Base-by-base conservation (phyloP, 2,888 invertebrate genomes). In the Heterodera filipjevi region DNA sequence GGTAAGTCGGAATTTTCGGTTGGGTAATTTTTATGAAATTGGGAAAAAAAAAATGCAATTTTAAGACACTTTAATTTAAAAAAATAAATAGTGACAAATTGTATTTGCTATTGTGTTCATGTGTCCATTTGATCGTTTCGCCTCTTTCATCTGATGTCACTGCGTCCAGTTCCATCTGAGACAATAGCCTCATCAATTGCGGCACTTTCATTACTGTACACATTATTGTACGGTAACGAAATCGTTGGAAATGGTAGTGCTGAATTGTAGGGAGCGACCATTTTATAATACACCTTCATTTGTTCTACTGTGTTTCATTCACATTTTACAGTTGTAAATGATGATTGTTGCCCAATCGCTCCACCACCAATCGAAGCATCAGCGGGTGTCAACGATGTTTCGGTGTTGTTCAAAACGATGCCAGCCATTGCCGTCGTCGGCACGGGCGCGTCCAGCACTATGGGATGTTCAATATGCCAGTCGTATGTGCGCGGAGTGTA, bases 401-500 rank as follows among this genome's bases (percentile, higher is more conserved):
- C 59, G 59, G n/a, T 59, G 27, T 59, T 59, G 39, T 3, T 10
- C 3, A 39, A 39, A 3, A 39, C 39, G 59, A 59, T 27, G n/a
- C 19, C 59, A 5, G 59, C n/a, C n/a, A 22, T 53, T 22, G 19
- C 27, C 59, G 59, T 59, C 27, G 27, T 0, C n/a, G 59, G 59
- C 59, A 59, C 59, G 33, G 68, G 68, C 33, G 33, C 30, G 68
- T 84, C 86, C 79, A 87, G 82, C 77, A 80, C 74, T 66, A 87
- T 87, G 27, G 87, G 87, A 77, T 87, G 77, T 22, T 83, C 79
- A 33, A 84, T 83, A 79, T 85, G 86, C 79, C 85, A 82, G 78
- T 86, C 87, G 77, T 85, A 86, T 44, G 86, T 86, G 30, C 83
- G 46, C 27, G 87, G 87, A 19, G 80, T 78, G 73, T 71, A 82